Evolutionary conservation across 2,888 invertebrate species (phyloP).

Genomic region (Lypha dubia): DNA sequence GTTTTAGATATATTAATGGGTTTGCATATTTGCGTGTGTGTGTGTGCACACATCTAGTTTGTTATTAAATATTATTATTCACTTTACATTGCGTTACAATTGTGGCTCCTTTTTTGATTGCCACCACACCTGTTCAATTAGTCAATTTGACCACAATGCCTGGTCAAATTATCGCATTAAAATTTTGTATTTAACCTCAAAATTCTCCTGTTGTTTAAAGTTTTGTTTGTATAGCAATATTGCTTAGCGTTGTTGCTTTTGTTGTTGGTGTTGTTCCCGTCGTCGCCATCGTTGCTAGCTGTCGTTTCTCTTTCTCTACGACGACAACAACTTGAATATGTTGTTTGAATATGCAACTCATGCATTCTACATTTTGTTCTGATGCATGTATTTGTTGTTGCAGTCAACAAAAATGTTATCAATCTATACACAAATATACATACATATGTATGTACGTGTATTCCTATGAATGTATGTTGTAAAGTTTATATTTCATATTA

Average conservation of each 20-base stretch:
- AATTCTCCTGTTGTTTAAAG: slow-evolving; percentile 67
- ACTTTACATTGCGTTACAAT: slow-evolving; percentile 72
- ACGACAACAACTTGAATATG: slow-evolving; percentile 26
- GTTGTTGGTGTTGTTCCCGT: slow-evolving; percentile 13
- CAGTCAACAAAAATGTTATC: slow-evolving; percentile 49
- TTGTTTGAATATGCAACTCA: slow-evolving; percentile 60
- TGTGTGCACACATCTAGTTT: slow-evolving; percentile 33
- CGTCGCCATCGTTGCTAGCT: slow-evolving; percentile 24
- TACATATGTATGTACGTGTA: slow-evolving; percentile 1
- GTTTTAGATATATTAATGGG: not conserved
- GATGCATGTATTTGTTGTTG: slow-evolving; percentile 46
- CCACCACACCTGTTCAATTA: slow-evolving; percentile 82
- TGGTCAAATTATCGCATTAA: slow-evolving; percentile 83
- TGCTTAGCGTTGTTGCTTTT: slow-evolving; percentile 55
- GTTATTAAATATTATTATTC: slow-evolving; percentile 70
- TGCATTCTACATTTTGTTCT: slow-evolving; percentile 62
- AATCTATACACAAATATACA: slow-evolving; percentile 9
- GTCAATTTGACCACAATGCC: slow-evolving; percentile 83
- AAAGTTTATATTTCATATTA: slow-evolving; percentile 56
- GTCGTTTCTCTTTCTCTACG: slow-evolving; percentile 41
- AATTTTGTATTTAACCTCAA: slow-evolving; percentile 82
- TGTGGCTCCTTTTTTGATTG: slow-evolving; percentile 73
- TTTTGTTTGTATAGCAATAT: slow-evolving; percentile 49
- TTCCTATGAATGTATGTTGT: slow-evolving; percentile 1
- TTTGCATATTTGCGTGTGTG: no score